Evolutionary conservation across 92 coral and sea anemone genomes (phyloP).

Genomic region (Zoanthus sansibaricus): DNA sequence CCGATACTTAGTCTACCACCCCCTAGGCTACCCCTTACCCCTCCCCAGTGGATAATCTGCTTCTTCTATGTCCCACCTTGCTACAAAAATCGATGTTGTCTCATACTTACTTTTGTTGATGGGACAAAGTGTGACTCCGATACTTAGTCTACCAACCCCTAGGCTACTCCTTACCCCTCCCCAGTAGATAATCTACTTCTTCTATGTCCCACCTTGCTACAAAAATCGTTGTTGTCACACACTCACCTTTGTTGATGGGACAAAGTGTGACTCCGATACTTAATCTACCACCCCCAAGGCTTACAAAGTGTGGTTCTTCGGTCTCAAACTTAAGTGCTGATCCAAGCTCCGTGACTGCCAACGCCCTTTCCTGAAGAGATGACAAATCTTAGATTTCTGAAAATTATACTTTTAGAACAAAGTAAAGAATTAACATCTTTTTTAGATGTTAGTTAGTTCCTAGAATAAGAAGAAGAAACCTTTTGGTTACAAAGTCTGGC

Average conservation of each 20-base stretch:
- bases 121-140: conserved; percentile 96
- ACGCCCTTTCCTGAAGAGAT: conserved; percentile 82
- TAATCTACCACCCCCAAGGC: conserved; percentile 95
- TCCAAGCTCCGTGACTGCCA: conserved; percentile 96
- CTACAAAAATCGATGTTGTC: background rate
- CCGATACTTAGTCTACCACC: conserved; percentile 99
- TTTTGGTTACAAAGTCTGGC: too few species aligned
- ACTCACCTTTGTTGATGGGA: conserved; percentile 93
- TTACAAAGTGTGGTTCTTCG: conserved; percentile 97
- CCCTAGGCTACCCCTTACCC: too few species aligned
- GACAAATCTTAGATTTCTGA: background rate
- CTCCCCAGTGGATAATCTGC: background rate
- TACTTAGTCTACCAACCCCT: conserved; percentile 90
- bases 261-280: conserved; percentile 98
- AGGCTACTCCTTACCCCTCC: too few species aligned
- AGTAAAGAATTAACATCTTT: background rate
- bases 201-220: background rate
- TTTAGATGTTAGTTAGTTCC: background rate
- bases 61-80: background rate
- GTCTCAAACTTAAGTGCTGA: conserved; percentile 98
- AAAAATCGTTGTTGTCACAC: background rate
- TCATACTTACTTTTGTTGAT: conserved; percentile 79
- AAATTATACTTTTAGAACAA: too few species aligned
- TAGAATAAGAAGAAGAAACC: too few species aligned
- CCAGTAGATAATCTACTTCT: background rate